These are phyloP conservation scores for Chamaea fasciata DNA, from an alignment of 2,113 vertebrate genomes.

Conservation along the genomic window DNA sequence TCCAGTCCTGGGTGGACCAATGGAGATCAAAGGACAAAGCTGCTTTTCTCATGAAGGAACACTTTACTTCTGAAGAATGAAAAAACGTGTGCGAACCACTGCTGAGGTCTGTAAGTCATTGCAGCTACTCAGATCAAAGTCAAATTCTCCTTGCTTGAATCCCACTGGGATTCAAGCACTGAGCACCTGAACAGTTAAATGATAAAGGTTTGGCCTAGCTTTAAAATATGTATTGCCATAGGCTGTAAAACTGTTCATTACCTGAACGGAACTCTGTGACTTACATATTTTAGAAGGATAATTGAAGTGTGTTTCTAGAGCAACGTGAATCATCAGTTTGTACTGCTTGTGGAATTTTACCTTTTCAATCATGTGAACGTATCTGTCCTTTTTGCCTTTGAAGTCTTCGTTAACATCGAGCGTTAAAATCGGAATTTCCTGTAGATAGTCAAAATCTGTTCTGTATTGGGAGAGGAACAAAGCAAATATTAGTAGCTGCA, in stretches of 20 bases:
- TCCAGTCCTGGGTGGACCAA: not conserved
- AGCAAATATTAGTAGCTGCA: not conserved
- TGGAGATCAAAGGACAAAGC: not conserved
- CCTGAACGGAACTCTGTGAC: not conserved
- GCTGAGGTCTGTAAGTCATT: not conserved
- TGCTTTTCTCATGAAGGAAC: not conserved
- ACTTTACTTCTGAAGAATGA: not conserved
- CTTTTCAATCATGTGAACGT: constrained; percentile 86
- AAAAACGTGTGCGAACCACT: not conserved
- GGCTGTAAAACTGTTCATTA: not conserved
- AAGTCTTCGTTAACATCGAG: constrained; percentile 91
- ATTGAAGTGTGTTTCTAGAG: not conserved
- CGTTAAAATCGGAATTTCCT: constrained; percentile 82
- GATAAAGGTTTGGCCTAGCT: not conserved
- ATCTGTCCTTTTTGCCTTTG: constrained; percentile 70
- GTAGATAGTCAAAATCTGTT: constrained; percentile 85
- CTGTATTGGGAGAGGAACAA: constrained; percentile 65
- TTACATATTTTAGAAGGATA: not conserved
- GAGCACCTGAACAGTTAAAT: not conserved
- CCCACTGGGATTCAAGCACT: not conserved
- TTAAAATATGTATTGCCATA: not conserved
- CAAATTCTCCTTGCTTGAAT: not conserved
- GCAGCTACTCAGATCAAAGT: not conserved
- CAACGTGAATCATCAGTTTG: not conserved
- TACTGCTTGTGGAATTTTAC: constrained; percentile 57